Evolutionary conservation across 1,140 invertebrate genomes (phyloP).

Genomic region (Solen grandis): DNA sequence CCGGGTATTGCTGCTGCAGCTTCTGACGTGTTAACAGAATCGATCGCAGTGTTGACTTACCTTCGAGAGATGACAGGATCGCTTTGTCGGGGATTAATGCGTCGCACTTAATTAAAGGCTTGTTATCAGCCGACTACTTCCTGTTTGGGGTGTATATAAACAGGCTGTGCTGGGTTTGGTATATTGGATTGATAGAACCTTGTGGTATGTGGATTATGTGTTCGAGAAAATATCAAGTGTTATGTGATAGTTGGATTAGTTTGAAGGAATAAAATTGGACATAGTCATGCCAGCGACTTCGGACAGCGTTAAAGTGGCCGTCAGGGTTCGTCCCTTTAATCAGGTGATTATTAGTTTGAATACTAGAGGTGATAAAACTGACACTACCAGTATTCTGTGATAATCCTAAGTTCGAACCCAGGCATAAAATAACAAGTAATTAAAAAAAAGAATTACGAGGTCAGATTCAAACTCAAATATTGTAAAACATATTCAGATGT

Average conservation of each 20-base stretch:
- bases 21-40: too few species aligned
- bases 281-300: conserved; percentile 59
- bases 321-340: conserved; percentile 84
- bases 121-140: not conserved
- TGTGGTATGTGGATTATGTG: not conserved
- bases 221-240: not conserved
- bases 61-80: too few species aligned
- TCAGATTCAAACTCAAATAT: too few species aligned
- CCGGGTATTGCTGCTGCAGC: too few species aligned
- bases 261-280: not conserved
- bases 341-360: too few species aligned
- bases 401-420: too few species aligned
- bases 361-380: too few species aligned
- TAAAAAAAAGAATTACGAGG: too few species aligned
- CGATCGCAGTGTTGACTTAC: too few species aligned
- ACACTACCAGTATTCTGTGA: too few species aligned
- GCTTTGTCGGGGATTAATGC: not conserved
- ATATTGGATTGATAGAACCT: not conserved
- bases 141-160: not conserved
- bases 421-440: too few species aligned
- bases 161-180: not conserved
- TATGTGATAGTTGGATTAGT: not conserved
- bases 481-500: too few species aligned
- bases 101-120: not conserved
- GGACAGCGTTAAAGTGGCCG: conserved; percentile 84